Evolutionary conservation across 2,113 vertebrate genomes (phyloP).

Genomic region (Cryptoleucopteryx plumbea): DNA sequence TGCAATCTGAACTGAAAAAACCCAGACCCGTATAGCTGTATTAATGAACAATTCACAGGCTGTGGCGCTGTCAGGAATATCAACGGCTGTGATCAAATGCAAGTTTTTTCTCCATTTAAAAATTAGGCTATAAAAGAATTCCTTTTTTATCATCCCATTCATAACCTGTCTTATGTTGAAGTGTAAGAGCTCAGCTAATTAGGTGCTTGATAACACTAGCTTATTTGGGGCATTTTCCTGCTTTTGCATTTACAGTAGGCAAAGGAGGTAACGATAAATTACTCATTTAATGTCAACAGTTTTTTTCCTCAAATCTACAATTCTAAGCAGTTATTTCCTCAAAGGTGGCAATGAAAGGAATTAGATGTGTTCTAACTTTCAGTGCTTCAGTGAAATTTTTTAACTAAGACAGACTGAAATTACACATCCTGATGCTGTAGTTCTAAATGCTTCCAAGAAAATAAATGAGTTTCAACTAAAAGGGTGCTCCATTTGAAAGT

Average conservation of each 20-base stretch:
- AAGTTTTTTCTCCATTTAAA: constrained; percentile 23
- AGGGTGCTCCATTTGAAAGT: background rate
- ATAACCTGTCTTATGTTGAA: constrained; percentile 54
- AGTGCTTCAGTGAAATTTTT: background rate
- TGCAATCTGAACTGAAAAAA: background rate
- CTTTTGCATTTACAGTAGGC: background rate
- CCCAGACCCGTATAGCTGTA: background rate
- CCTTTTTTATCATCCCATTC: constrained; percentile 61
- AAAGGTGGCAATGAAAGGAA: background rate
- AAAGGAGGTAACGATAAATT: constrained; percentile 42
- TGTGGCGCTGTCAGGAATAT: constrained; percentile 16
- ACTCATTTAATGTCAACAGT: background rate
- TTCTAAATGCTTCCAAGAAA: background rate
- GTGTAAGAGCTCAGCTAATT: constrained; percentile 53
- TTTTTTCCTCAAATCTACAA: constrained; percentile 37
- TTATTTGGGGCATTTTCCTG: constrained; percentile 53
- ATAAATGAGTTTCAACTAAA: background rate
- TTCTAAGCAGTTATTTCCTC: constrained; percentile 39
- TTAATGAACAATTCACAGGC: constrained; percentile 46
- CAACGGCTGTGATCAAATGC: constrained; percentile 38
- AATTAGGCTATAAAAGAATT: constrained; percentile 44
- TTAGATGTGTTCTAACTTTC: background rate
- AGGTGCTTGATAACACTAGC: constrained; percentile 52
- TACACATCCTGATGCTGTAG: background rate
- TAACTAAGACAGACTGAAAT: background rate